phyloP scores from a whole-genome alignment of 2,113 vertebrate genomes.

The Sciurus niger region DNA sequence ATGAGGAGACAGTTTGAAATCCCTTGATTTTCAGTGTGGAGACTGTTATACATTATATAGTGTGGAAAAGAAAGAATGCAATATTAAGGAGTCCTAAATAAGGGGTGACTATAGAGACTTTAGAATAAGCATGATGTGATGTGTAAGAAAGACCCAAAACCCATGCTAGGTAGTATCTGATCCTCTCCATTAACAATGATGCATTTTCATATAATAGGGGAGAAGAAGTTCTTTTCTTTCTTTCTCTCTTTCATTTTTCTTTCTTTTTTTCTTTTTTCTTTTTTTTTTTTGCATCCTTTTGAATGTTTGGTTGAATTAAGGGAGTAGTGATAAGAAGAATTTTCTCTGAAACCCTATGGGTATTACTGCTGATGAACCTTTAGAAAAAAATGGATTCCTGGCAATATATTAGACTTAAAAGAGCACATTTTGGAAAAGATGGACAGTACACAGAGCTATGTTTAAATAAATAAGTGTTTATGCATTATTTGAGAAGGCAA shows the following conservation, averaged over 20 bases:
- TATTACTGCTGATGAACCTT: not conserved
- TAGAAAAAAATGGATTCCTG: not conserved
- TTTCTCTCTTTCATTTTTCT: not conserved
- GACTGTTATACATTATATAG: not conserved
- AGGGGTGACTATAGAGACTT: not conserved
- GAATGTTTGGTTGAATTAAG: slow-evolving; percentile 41
- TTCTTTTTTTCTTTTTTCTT: not conserved
- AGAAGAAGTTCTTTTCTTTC: not conserved
- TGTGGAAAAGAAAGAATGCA: slow-evolving; percentile 20
- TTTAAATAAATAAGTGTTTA: slow-evolving; percentile 19
- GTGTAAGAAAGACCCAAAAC: not conserved
- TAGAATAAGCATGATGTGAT: not conserved
- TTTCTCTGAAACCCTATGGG: not conserved
- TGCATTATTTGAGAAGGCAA: not conserved
- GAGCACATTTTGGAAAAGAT: not conserved
- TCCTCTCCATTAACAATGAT: not conserved
- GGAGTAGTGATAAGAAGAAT: not conserved
- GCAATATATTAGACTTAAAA: not conserved
- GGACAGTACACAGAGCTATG: not conserved
- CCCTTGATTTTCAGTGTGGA: slow-evolving; percentile 10
- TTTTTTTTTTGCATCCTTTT: not conserved
- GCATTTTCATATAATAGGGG: not conserved
- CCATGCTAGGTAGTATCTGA: not conserved
- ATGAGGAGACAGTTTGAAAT: slow-evolving; percentile 39
- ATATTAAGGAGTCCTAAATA: not conserved